Base-by-base conservation (phyloP, 1,140 invertebrate species). In the Cataglyphis hispanica region DNA sequence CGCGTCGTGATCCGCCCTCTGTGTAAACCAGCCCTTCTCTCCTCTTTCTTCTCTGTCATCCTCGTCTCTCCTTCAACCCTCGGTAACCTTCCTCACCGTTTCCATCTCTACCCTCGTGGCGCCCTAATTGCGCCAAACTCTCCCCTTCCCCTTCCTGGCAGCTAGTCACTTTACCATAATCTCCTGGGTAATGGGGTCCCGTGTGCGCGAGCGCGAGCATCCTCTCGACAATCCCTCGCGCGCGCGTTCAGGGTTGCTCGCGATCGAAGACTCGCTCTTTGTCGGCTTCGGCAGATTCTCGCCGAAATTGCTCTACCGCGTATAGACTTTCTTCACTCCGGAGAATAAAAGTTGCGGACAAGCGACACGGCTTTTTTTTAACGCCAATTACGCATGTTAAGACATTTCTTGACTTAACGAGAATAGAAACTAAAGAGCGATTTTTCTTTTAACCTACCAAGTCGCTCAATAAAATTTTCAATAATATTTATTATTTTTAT, bases 91-190 rank as follows among this genome's bases (percentile, higher is more conserved):
- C 85, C 78, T 86, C 76, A 60, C 56, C 58, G 50, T 67, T 69
- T 78, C 81, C 75, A 75, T 75, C 87, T 80, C 72, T 34, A 70
- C 61, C 75, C 75, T 78, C 37, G 50, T 19, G 58, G 40, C 77
- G 85, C 89, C 90, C 90, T 91, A 91, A 92, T 91, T 90, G 89
- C 89, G 78, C 80, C 90, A 91, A 50, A 50, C 46, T 16, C 43
- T 46, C 46, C 46, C 46, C 5, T 50, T 50, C 46, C 46, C 46
- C 46, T 86, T 87, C 91, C 90, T 92, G 91, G 90, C 89, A 92
- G 88, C 91, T 90, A 93, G 90, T 93, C 93, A 92, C 92, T 94
- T 93, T 92, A 89, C 86, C 86, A 90, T 94, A 94, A 93, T 93
- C 93, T 94, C 93, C 85, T 63, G 90, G 91, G 91, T 93, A 93